A percentile compares a stretch with the other conserved stretches of the same genome.
Evolutionary conservation across 1,140 invertebrate species (phyloP).

Genomic region (Solenopsis invicta): DNA sequence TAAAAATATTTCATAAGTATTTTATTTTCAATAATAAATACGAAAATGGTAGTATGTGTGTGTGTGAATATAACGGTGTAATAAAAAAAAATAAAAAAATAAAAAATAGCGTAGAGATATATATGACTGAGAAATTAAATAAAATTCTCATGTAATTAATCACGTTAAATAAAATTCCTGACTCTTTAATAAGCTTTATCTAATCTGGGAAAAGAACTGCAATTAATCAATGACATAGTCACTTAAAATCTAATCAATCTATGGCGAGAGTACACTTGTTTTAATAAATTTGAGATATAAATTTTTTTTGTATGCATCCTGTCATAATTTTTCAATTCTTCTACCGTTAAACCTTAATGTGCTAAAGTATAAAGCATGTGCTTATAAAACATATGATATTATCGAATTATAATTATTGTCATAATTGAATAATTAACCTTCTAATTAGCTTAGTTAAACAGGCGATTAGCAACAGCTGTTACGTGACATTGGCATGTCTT

Average conservation of each 20-base stretch:
- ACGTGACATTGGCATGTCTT: slow-evolving; percentile 76
- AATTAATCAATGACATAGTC: slow-evolving; percentile 46
- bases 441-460: slow-evolving; percentile 69
- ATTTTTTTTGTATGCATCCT: not conserved
- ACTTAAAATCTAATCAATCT: slow-evolving; percentile 44
- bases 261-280: not conserved
- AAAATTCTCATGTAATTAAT: slow-evolving; percentile 30
- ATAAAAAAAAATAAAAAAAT: not conserved
- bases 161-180: slow-evolving; percentile 1
- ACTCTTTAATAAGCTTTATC: slow-evolving; percentile 25
- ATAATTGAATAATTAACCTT: slow-evolving; percentile 37
- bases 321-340: not conserved
- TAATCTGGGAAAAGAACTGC: not conserved
- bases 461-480: slow-evolving; percentile 78
- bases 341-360: not conserved
- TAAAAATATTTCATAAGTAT: slow-evolving; percentile 2
- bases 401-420: slow-evolving; percentile 36
- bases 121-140: slow-evolving; percentile 7
- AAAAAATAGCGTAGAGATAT: not conserved
- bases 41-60: not conserved
- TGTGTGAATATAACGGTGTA: not conserved
- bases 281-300: slow-evolving; percentile 7
- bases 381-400: not conserved
- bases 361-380: not conserved
- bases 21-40: not conserved